Base-by-base conservation (phyloP, 2,888 invertebrate species). In the Hirtodrosophila trivittata region DNA sequence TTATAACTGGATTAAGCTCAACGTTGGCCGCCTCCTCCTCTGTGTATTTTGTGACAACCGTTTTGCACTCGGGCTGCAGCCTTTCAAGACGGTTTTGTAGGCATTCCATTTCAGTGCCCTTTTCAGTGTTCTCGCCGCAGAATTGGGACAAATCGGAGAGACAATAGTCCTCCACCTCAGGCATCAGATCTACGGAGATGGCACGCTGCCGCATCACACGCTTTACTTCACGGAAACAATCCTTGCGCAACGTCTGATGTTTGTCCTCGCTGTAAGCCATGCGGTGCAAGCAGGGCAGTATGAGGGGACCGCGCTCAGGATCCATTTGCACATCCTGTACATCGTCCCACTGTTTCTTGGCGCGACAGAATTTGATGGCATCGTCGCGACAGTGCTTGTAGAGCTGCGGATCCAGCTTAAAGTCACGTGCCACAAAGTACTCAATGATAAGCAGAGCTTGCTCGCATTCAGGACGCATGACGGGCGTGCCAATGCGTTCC, bases 351-450 rank as follows among this genome's bases (percentile, higher is more conserved):
- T 94, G 93, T 12, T 93, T 92, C 75, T 93, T 94, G 0, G 96
- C 96, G 84, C 95, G 94, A 88, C 98, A 98, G 28, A 95, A 92
- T 52, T 93, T 93, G 2, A 93, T 92, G 1, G 98, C 98, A 91
- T 98, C 98, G 67, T 94, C 93, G 83, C 94, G 95, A 88, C 99
- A 99, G 25, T 95, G 94, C 86, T 94, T 89, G 88, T 97, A 99
- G 37, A 99, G 91, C 76, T 95, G 95, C 0, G 97, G 96, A 90
- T 98, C 98, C 41, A 98, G 91, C 84, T 96, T 97, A 89, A 97
- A 99, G 91, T 99, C 97, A 80, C 99, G 93, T 0, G 97, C 96
- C 65, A 99, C 94, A 91, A 99, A 99, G 91, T 98, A 99, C 89
- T 99, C 98, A 84, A 99, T 97, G 91, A 98, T 97, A 59, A 99